Conservation (phyloP, 2,113 vertebrate genomes). For the Leucopternis melanops region DNA sequence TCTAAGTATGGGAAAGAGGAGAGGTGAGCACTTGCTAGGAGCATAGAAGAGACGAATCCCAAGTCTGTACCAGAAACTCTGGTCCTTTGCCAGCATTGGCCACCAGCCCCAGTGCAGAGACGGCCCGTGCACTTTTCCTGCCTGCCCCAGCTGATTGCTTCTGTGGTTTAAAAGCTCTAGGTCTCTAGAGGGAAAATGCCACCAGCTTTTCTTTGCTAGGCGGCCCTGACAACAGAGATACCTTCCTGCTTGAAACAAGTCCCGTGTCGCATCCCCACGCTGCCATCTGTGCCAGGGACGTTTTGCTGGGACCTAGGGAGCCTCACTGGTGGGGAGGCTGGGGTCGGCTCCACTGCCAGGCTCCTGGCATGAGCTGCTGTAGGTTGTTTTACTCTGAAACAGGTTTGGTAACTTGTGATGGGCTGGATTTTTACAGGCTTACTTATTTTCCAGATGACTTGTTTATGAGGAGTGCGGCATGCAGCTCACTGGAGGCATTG, state of each 20-base stretch:
- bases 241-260: not conserved
- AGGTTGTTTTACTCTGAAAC: conserved; percentile 27
- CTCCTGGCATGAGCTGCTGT: not conserved
- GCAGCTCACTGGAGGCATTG: conserved; percentile 18
- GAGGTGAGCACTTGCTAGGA: not conserved
- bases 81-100: not conserved
- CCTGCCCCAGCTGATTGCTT: not conserved
- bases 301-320: not conserved
- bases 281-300: not conserved
- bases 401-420: conserved; percentile 52
- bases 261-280: accelerated
- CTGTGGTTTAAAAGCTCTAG: not conserved
- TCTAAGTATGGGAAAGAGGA: not conserved
- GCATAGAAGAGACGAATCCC: not conserved
- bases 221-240: not conserved
- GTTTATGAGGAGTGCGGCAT: not conserved
- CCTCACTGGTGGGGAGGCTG: not conserved
- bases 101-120: not conserved
- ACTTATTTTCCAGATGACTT: conserved; percentile 61
- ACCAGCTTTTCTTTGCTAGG: not conserved
- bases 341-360: not conserved
- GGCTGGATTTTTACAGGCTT: conserved; percentile 44
- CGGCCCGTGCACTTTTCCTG: not conserved
- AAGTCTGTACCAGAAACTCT: not conserved
- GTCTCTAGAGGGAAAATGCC: not conserved